Evolutionary conservation across 2,888 invertebrate genomes (phyloP).

Genomic region (Drosophila kanekoi): DNA sequence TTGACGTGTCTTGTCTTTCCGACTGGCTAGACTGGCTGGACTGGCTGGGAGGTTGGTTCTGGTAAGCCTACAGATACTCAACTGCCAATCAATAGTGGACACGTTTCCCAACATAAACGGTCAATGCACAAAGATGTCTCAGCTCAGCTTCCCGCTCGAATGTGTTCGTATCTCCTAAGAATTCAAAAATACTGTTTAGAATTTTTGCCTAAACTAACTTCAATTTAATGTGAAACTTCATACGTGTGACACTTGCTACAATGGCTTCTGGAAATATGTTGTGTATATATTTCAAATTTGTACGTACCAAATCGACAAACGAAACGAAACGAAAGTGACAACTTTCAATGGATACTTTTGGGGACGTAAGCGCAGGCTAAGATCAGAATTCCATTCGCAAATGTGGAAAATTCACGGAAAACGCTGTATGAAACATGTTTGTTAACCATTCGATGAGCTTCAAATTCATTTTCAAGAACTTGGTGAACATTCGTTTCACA

Average conservation of each 20-base stretch:
- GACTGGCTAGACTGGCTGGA: no score
- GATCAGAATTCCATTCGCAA: no score
- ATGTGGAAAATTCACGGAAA: no score
- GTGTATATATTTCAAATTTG: no score
- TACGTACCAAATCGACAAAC: no score
- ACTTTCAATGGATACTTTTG: no score
- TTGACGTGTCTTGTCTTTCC: not conserved
- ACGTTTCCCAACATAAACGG: constrained; percentile 16
- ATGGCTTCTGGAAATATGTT: not conserved
- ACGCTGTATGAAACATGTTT: no score
- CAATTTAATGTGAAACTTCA: constrained; percentile 19
- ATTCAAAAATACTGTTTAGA: constrained; percentile 10
- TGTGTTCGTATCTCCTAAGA: not conserved
- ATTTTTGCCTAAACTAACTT: constrained; percentile 19
- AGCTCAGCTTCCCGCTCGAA: not conserved
- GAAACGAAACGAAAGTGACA: no score
- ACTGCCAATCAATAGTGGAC: constrained; percentile 45
- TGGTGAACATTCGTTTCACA: no score
- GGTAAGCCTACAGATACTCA: constrained; percentile 42
- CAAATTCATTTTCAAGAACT: no score
- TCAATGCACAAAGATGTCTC: constrained; percentile 8
- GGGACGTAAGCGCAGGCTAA: no score
- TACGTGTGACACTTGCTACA: not conserved
- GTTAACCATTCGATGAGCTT: no score
- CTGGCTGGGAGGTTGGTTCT: not conserved